Conservation (phyloP, 1,140 invertebrate genomes). For the Musca vetustissima region DNA sequence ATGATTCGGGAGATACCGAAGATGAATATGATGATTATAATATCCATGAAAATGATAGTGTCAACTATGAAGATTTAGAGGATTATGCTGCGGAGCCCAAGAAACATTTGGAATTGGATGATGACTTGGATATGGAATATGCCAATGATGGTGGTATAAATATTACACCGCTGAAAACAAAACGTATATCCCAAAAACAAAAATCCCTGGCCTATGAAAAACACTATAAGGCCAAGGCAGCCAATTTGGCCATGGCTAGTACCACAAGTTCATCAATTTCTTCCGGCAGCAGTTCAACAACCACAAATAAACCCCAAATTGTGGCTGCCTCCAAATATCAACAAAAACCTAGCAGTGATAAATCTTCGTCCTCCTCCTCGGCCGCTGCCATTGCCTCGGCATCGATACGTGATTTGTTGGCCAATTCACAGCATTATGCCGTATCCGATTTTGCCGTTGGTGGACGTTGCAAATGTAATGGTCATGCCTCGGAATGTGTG, state of each 20-base stretch:
- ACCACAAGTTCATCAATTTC: constrained; percentile 33
- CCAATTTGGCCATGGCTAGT: constrained; percentile 39
- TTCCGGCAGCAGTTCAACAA: constrained; percentile 30
- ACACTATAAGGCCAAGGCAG: constrained; percentile 41
- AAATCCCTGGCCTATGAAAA: constrained; percentile 46
- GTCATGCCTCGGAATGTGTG: constrained; percentile 90
- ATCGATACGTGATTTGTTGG: constrained; percentile 51
- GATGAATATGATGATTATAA: constrained; percentile 52
- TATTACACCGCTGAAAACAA: constrained; percentile 22
- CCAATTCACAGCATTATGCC: constrained; percentile 74
- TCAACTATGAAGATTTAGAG: constrained; percentile 52
- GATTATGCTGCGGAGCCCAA: constrained; percentile 40
- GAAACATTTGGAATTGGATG: constrained; percentile 49
- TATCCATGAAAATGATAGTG: constrained; percentile 51
- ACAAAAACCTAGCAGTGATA: neutral
- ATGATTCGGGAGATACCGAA: constrained; percentile 44
- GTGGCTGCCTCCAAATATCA: constrained; percentile 14
- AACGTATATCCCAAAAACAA: constrained; percentile 37
- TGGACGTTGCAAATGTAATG: constrained; percentile 98
- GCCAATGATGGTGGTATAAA: constrained; percentile 42
- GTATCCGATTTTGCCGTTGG: constrained; percentile 97
- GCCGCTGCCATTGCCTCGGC: constrained; percentile 30
- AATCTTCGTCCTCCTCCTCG: no score
- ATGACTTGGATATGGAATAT: constrained; percentile 48
- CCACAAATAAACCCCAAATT: neutral